phyloP scores from a whole-genome alignment of 2,888 invertebrate species.

The Pteria penguin region DNA sequence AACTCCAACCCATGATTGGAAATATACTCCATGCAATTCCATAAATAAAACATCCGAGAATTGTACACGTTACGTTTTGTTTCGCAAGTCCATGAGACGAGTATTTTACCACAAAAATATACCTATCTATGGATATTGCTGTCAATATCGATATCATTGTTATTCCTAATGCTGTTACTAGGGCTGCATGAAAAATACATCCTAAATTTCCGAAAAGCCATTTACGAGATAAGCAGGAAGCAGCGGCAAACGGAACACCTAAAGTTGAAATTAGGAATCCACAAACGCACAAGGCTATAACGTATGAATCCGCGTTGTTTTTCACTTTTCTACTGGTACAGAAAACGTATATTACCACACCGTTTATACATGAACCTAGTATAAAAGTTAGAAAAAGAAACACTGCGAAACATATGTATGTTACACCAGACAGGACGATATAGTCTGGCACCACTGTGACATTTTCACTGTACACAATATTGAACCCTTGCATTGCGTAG shows the following conservation, averaged over 20 bases:
- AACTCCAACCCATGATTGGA: slow-evolving; percentile 31
- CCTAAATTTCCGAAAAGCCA: slow-evolving; percentile 24
- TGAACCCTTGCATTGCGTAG: not conserved
- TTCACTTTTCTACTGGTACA: not conserved
- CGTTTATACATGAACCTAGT: slow-evolving; percentile 19
- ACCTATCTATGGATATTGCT: slow-evolving; percentile 16
- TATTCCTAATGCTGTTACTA: slow-evolving; percentile 15
- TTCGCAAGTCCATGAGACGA: not conserved
- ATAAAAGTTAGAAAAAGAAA: slow-evolving; percentile 2
- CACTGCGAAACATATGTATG: not conserved
- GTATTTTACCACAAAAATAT: slow-evolving; percentile 13
- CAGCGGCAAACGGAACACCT: slow-evolving; percentile 17
- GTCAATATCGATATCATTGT: slow-evolving; percentile 26
- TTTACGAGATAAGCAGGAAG: slow-evolving; percentile 1
- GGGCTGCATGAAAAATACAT: slow-evolving; percentile 17
- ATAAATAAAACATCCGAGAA: slow-evolving; percentile 6
- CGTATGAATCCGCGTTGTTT: not conserved
- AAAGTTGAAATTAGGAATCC: slow-evolving; percentile 24
- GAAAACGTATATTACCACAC: slow-evolving; percentile 26
- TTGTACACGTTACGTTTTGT: not conserved
- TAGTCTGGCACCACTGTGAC: no score
- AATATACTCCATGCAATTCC: slow-evolving; percentile 8
- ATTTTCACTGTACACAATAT: no score
- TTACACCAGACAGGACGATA: not conserved
- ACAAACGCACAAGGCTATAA: slow-evolving; percentile 13